Percentiles rank a stretch among this genome's conserved stretches.
phyloP scores from a whole-genome alignment of 1,140 invertebrate genomes.

The Penaeus indicus region DNA sequence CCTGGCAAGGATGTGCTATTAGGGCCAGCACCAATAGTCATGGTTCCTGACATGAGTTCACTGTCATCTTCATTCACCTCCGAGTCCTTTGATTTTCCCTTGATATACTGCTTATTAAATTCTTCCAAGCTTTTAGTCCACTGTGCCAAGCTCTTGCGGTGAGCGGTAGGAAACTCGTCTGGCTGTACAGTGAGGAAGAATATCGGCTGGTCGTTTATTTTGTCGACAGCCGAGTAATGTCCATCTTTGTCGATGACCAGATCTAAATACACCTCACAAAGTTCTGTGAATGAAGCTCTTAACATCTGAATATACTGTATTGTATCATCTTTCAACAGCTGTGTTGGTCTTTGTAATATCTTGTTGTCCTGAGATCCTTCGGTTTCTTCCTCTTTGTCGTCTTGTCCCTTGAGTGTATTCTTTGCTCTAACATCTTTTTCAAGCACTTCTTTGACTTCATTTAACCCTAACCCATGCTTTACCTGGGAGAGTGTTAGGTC shows the following conservation, averaged over 20 bases:
- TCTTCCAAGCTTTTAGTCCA: conserved; percentile 51
- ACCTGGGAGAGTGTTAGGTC: conserved; percentile 82
- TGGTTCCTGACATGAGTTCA: conserved; percentile 9
- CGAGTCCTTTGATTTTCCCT: conserved; percentile 43
- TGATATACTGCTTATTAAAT: conserved; percentile 56
- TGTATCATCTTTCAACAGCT: conserved; percentile 53
- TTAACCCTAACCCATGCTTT: conserved; percentile 75
- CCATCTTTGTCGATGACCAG: conserved; percentile 76
- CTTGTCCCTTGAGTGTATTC: conserved; percentile 44
- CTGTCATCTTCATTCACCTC: conserved; percentile 64
- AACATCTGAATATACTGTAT: conserved; percentile 70
- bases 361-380: not conserved
- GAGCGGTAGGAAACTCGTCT: conserved; percentile 76
- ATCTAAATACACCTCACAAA: conserved; percentile 78
- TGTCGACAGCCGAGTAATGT: conserved; percentile 74
- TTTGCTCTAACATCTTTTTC: conserved; percentile 73
- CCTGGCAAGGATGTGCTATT: not conserved
- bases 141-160: conserved; percentile 64
- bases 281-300: conserved; percentile 74
- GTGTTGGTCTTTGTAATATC: not conserved
- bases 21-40: conserved; percentile 26
- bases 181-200: conserved; percentile 78
- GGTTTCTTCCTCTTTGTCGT: not conserved
- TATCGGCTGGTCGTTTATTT: conserved; percentile 76
- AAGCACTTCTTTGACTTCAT: conserved; percentile 78